Conservation (phyloP, 2,113 vertebrate genomes). For the Sinocyclocheilus rhinocerous region DNA sequence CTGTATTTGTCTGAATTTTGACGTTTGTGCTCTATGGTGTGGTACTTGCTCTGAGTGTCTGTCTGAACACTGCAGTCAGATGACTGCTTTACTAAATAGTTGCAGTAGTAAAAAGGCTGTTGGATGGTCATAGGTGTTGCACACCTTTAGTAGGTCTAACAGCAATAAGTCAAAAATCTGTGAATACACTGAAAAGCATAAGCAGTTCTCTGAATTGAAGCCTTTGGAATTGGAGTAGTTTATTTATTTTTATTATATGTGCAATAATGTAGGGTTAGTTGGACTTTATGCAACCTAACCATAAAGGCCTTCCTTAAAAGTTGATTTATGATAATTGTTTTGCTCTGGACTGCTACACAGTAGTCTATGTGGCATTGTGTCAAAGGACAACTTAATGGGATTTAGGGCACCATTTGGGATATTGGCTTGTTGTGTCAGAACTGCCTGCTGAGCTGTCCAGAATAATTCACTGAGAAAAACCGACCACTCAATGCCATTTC, state of each 20-base stretch:
- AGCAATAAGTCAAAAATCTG: background rate
- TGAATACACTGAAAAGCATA: background rate
- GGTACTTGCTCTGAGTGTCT: background rate
- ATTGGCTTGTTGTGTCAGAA: background rate
- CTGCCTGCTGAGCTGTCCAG: background rate
- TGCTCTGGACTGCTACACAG: no score
- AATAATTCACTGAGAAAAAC: slow-evolving; percentile 12
- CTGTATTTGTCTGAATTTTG: background rate
- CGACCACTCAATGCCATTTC: background rate
- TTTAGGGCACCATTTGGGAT: background rate
- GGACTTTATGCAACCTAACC: background rate
- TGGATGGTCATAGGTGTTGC: background rate
- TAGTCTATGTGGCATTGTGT: background rate
- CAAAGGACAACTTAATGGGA: background rate
- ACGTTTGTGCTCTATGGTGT: background rate
- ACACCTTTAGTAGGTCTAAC: background rate
- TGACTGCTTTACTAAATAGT: background rate
- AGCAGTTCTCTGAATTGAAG: background rate
- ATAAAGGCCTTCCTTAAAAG: background rate
- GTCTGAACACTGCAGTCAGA: background rate
- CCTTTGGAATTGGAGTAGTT: background rate
- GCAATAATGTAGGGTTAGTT: background rate
- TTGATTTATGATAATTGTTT: no score
- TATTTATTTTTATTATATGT: background rate
- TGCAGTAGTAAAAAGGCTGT: background rate